phyloP scores from a whole-genome alignment of 2,888 invertebrate genomes.

The Drosophila subsilvestris region DNA sequence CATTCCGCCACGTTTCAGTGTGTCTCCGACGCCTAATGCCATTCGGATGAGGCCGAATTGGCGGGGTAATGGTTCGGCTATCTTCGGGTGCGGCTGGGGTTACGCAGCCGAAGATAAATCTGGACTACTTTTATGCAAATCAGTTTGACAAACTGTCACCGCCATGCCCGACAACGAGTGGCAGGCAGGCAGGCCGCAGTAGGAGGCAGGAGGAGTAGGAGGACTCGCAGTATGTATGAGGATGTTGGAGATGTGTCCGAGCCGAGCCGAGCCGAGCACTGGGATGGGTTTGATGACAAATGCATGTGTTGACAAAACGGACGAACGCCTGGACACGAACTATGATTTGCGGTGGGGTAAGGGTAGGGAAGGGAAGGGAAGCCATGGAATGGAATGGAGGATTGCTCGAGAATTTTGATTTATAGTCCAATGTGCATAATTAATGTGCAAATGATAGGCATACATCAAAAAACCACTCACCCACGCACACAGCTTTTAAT shows the following conservation, averaged over 20 bases:
- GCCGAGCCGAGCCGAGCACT: too few species aligned
- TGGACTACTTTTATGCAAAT: slow-evolving; percentile 68
- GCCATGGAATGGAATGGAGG: neutral
- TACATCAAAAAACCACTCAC: slow-evolving; percentile 39
- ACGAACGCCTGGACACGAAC: slow-evolving; percentile 18
- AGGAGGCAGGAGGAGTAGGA: slow-evolving; percentile 4
- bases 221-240: neutral
- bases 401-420: slow-evolving; percentile 63
- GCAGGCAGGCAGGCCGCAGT: slow-evolving; percentile 8
- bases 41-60: slow-evolving; percentile 56
- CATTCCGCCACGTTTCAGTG: slow-evolving; percentile 21
- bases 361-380: neutral
- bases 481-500: slow-evolving; percentile 2
- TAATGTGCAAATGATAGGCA: slow-evolving; percentile 74
- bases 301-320: slow-evolving; percentile 72
- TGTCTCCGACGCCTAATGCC: slow-evolving; percentile 53
- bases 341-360: neutral
- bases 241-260: slow-evolving; percentile 42
- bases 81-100: neutral
- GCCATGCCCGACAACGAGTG: slow-evolving; percentile 42
- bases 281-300: too few species aligned
- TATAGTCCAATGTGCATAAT: slow-evolving; percentile 74
- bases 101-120: slow-evolving; percentile 11
- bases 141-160: slow-evolving; percentile 57
- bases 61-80: slow-evolving; percentile 20